Conservation (phyloP, 2,113 vertebrate species). For the Gymnarchus niloticus region DNA sequence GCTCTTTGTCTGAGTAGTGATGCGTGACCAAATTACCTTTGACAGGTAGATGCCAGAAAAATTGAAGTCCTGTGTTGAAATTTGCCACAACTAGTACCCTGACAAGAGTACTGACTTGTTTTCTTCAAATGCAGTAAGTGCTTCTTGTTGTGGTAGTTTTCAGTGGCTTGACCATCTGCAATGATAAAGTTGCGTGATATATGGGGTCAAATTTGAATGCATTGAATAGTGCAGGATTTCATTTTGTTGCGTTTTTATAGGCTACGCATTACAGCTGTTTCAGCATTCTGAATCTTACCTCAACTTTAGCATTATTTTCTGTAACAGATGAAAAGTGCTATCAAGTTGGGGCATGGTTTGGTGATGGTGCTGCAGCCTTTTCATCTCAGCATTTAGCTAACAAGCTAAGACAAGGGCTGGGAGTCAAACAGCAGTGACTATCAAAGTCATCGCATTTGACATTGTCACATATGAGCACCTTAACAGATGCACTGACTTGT, state of each 20-base stretch:
- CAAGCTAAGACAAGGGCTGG: neutral
- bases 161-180: neutral
- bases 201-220: neutral
- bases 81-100: neutral
- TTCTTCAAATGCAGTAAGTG: neutral
- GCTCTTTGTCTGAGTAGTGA: neutral
- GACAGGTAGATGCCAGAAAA: neutral
- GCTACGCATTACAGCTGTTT: neutral
- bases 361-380: neutral
- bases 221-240: neutral
- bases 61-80: neutral
- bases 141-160: slow-evolving; percentile 4
- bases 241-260: neutral
- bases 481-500: slow-evolving; percentile 9
- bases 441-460: neutral
- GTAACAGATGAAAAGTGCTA: too few species aligned
- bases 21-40: neutral
- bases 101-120: too few species aligned
- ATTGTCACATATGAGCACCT: neutral
- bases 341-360: too few species aligned
- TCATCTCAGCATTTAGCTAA: neutral
- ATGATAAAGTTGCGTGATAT: neutral
- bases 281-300: slow-evolving; percentile 3
- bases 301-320: too few species aligned
- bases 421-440: neutral